Conservation (phyloP, 2,888 invertebrate genomes). For the Parochlus steinenii region DNA sequence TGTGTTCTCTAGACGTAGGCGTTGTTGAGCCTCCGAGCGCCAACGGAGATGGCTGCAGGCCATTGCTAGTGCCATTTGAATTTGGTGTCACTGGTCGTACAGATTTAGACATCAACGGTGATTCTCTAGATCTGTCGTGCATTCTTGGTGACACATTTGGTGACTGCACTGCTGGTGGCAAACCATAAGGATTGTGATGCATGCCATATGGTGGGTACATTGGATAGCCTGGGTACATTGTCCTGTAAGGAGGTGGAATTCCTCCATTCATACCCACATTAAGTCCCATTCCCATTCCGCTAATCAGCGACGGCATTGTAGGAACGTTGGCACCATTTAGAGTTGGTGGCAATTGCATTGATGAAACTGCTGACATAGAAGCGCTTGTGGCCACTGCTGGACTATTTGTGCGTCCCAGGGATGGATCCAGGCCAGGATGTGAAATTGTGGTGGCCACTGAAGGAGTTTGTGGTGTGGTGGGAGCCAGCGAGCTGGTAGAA, state of each 20-base stretch:
- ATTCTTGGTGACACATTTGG: conserved; percentile 48
- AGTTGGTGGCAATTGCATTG: conserved; percentile 17
- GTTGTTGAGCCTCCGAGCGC: conserved; percentile 15
- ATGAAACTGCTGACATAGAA: conserved; percentile 17
- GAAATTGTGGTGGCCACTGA: conserved; percentile 19
- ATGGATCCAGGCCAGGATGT: conserved; percentile 26
- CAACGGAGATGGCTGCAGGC: conserved; percentile 12
- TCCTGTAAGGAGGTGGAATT: conserved; percentile 25
- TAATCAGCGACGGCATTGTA: conserved; percentile 15
- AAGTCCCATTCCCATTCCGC: conserved; percentile 1
- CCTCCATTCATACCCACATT: conserved; percentile 16
- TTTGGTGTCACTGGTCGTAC: conserved; percentile 19
- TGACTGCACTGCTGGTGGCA: conserved; percentile 41
- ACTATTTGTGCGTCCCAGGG: conserved; percentile 5
- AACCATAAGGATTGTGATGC: conserved; percentile 51
- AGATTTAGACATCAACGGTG: conserved; percentile 20
- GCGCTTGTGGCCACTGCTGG: conserved; percentile 20
- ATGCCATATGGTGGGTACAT: conserved; percentile 66
- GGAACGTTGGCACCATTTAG: conserved; percentile 21
- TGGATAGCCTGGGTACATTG: conserved; percentile 32
- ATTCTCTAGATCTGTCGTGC: conserved; percentile 32
- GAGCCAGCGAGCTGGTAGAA: conserved; percentile 27
- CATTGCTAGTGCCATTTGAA: conserved; percentile 7
- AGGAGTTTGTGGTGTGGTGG: conserved; percentile 16
- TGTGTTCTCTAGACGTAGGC: conserved; percentile 15